Base-by-base conservation (phyloP, 1,140 invertebrate genomes). In the Contarinia nasturtii region DNA sequence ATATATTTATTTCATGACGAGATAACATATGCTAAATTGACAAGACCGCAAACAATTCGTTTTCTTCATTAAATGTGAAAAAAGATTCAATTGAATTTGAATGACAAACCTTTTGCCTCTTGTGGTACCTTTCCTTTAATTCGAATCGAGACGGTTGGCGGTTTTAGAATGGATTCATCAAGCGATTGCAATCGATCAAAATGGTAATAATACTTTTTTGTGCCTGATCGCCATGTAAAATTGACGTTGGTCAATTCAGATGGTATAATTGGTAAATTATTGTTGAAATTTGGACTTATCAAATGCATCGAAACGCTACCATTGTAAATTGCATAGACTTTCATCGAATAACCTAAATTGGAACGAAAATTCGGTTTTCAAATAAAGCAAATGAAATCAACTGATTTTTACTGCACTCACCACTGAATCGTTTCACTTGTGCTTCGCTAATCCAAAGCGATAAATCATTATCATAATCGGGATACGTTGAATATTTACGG, bases 211-310 rank as follows among this genome's bases (percentile, higher is more conserved):
- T 91, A 92, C 57, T 82, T 82, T 62, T 84, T 86, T 33, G 73
- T 67, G 20, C 83, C 85, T 14, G 86, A 80, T 59, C 82, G 84
- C 88, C 87, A 92, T 7, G 87, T 92, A 56, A 93, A 91, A 64
- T 92, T 92, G 2, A 93, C 86, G 56, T 80, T 80, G 41, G 78
- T 79, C 33, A 91, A 84, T 70, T 92, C 87, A 14, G 85, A 82
- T 0, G 89, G 89, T 56, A 93, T 92, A 19, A 87, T 76, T 43
- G 86, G 86, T 45, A 92, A 64, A 60, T 87, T 82, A 55, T 79
- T 81, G 54, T 90, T 86, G 54, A 92, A 86, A 59, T 88, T 86
- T 4, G 86, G 86, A 61, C 91, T 87, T 45, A 87, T 61, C 45
- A 92, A 77, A 63, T 90, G 88, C 7, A 82, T 78, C 12, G 82